These are phyloP conservation scores for Engraulis encrasicolus DNA, from an alignment of 2,113 vertebrate genomes.

Conservation along the genomic window DNA sequence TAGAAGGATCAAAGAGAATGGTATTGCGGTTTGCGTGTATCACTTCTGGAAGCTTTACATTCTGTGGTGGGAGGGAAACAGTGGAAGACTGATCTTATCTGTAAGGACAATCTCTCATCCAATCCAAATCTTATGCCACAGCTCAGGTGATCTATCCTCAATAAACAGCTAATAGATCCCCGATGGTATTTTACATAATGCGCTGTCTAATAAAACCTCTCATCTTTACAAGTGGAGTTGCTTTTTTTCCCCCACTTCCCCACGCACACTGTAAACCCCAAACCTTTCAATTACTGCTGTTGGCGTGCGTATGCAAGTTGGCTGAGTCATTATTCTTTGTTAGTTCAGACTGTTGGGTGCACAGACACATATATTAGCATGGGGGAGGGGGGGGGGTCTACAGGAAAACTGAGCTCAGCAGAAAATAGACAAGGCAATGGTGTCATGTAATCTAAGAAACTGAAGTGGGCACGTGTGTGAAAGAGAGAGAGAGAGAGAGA, in stretches of 20 bases:
- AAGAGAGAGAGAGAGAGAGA: not conserved
- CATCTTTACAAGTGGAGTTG: not conserved
- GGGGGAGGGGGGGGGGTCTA: no score
- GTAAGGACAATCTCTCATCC: not conserved
- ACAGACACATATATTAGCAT: not conserved
- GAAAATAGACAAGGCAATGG: not conserved
- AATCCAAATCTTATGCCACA: not conserved
- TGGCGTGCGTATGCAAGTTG: not conserved
- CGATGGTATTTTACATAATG: not conserved
- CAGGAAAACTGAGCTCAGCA: not conserved
- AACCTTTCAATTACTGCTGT: not conserved
- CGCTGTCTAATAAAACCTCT: not conserved
- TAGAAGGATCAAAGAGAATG: not conserved
- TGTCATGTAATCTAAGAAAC: conserved; percentile 12
- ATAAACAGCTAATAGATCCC: not conserved
- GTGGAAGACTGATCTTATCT: not conserved
- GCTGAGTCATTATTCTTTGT: not conserved
- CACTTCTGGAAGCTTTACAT: not conserved
- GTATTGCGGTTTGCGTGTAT: not conserved
- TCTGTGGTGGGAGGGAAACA: not conserved
- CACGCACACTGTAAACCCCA: not conserved
- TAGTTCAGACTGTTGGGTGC: not conserved
- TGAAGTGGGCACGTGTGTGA: not conserved
- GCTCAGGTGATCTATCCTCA: not conserved
- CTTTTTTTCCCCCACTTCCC: not conserved